Evolutionary conservation across 2,888 invertebrate genomes (phyloP).

Genomic region (Bellardia pandia): DNA sequence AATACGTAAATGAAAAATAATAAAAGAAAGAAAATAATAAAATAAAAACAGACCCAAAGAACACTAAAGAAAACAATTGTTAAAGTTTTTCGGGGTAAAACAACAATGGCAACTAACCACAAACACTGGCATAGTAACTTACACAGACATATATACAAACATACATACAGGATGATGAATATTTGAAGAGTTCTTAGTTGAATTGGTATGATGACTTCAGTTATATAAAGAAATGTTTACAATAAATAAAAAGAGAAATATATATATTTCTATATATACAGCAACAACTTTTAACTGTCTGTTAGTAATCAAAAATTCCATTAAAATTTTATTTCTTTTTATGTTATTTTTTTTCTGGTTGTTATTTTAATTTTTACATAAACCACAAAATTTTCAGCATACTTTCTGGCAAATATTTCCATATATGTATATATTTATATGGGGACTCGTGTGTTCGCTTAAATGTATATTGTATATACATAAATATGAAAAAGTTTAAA

Average conservation of each 20-base stretch:
- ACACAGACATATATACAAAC: background rate
- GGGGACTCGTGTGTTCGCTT: background rate
- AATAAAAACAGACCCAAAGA: constrained; percentile 2
- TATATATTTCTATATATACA: constrained; percentile 6
- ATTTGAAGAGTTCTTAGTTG: constrained; percentile 58
- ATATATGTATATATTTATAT: background rate
- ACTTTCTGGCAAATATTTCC: constrained; percentile 28
- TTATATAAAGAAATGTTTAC: constrained; percentile 44
- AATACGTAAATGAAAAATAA: background rate
- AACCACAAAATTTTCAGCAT: constrained; percentile 53
- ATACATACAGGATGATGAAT: constrained; percentile 58
- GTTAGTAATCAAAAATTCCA: constrained; percentile 71
- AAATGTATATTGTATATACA: background rate
- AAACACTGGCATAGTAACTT: background rate
- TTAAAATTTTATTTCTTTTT: constrained; percentile 64
- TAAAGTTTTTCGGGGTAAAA: constrained; percentile 50
- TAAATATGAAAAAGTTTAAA: constrained; percentile 47
- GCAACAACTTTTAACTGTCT: constrained; percentile 64
- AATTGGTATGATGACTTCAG: constrained; percentile 35
- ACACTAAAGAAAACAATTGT: constrained; percentile 53
- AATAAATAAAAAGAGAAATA: constrained; percentile 37
- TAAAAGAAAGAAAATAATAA: background rate
- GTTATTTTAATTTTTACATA: constrained; percentile 55
- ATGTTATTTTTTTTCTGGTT: constrained; percentile 11
- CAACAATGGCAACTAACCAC: constrained; percentile 35